Base-by-base conservation (phyloP, 2,888 invertebrate species). In the Heterodera filipjevi region DNA sequence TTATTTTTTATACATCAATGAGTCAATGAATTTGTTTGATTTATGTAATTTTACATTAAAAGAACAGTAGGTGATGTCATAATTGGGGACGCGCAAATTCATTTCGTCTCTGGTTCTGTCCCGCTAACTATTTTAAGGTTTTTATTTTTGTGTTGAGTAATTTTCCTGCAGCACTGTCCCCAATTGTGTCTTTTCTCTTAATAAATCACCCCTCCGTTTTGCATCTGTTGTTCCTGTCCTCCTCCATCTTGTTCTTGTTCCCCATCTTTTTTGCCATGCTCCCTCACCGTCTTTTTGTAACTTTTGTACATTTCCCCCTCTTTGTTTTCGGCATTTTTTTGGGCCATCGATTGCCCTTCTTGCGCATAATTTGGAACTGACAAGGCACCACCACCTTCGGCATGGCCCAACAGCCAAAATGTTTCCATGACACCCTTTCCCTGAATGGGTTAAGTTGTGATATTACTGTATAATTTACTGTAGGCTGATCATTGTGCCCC, bases 351-450 rank as follows among this genome's bases (percentile, higher is more conserved):
- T 59, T 59, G 59, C 59, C 10, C 27, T 10, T 59, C 22, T 8
- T 59, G 59, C 59, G 59, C n/a, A 27, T 59, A 5, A 59, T n/a
- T n/a, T 27, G 59, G n/a, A n/a, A n/a, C 27, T 8, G 59, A 27
- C 59, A 59, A 27, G 1, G 59, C 27, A 27, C 59, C 59, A 27
- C 59, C 59, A 12, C 27, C 27, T 59, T 59, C 73, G n/a, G 49
- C 66, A 46, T 87, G 81, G 1, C 83, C 84, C 32, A 83, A 77
- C 81, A 89, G 80, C 87, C 87, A 89, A 82, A 84, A 89, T 8
- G 89, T 89, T 27, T 81, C 84, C 89, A 89, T 88, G 71, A 82
- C 81, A 35, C 89, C 89, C 76, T 89, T 89, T 39, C 89, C 89
- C 84, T 88, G 16, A 44, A 78, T 30, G 44, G 32, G 10, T 59